Base-by-base conservation (phyloP, 2,888 invertebrate genomes). In the Polyploca ridens region DNA sequence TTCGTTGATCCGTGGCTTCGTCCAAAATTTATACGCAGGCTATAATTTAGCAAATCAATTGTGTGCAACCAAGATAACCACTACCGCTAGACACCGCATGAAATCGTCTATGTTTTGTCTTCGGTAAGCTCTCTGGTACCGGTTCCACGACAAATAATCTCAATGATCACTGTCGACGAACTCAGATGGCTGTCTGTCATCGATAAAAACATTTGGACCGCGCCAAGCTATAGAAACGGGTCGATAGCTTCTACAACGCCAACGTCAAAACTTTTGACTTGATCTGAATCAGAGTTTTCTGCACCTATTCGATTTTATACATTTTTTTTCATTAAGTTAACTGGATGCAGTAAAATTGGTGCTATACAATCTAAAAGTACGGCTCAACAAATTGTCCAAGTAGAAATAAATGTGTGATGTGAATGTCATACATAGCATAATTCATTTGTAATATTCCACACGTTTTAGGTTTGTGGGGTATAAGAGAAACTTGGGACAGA, bases 131-230 rank as follows among this genome's bases (percentile, higher is more conserved):
- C 14, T 64, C 67, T 62, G 66, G 77, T 87, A 89, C 89, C 88
- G 87, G 88, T 87, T 88, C 83, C 82, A 82, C 86, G 86, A 88
- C 87, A 89, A 88, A 86, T 84, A 87, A 85, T 79, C 80, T 81
- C 76, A 86, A 82, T 83, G 82, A 87, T 83, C 83, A 78, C 84
- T 82, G 89, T 85, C 87, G 85, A 84, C 85, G 87, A 88, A 88
- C 89, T 88, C 82, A 35, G 71, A 74, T 76, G 72, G 71, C 75
- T 77, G 76, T 66, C 75, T 78, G 79, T 79, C 76, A 81, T 80
- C 73, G 71, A 79, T 80, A 86, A 85, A 83, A 87, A 85, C 80
- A 72, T 75, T 78, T 76, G 72, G 71, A 71, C 72, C 71, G 74
- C 71, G 66, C 69, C 73, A 71, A 71, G 72, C 62, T 66, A 62